Evolutionary conservation across 2,888 invertebrate species (phyloP), one percentile per base, ranked within the genome.

Genomic region (Sinopyrophorus schimmeli): DNA sequence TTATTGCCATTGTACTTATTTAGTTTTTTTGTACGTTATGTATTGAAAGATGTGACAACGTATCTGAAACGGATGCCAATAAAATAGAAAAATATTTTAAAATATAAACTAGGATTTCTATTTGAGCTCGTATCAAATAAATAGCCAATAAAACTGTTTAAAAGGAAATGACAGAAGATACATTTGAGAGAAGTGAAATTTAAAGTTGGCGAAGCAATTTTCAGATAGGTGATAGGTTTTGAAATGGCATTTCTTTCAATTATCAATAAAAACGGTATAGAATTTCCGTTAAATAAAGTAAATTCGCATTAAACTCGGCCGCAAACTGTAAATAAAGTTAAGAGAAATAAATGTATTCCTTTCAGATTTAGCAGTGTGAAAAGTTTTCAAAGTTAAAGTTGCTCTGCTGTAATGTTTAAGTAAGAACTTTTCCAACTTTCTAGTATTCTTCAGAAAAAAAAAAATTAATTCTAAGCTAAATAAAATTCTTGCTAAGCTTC

Each of bases 401-500:
- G 32, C 11, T 17, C 17, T n/a, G 24, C 23, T 35, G 35, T 9
- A 35, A 35, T 35, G 35, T 35, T 32, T 35, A 35, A 35, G 35
- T 11, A 32, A 24, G 35, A 35, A 35, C 23, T 35, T 24, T 14
- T 24, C 15, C 9, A 35, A 35, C 35, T 35, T 23, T 16, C 24
- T n/a, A 24, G 23, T 24, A 35, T 35, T 5, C 15, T 24, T 15
- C 15, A n/a, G 35, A 16, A 32, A n/a, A 21, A 24, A 35, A 42
- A 42, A 43, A 43, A 16, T 43, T 24, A 43, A 43, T 34, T 35
- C 28, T 3, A 14, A 6, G 9, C 32, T 21, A 42, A 42, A 34
- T 34, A 34, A 32, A 27, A 28, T 30, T 41, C 30, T 30, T 30
- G 20, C 14, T 31, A 21, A 41, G 41, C 31, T 41, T 17, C 17